Base-by-base conservation (phyloP, 2,797 vertebrate species). In the Echeneis naucrates region DNA sequence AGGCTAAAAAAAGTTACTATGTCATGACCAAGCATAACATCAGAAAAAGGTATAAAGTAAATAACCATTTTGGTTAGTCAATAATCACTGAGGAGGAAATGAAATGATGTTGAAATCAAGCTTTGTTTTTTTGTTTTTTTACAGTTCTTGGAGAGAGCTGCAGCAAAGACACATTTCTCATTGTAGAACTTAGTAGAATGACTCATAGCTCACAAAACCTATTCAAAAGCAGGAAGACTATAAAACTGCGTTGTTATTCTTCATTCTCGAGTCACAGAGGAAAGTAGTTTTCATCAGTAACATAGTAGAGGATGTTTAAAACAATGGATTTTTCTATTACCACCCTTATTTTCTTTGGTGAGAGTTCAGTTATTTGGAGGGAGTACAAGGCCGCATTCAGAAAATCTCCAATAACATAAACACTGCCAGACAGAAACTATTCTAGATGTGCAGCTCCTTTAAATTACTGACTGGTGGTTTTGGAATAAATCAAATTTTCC, bases 161-260 rank as follows among this genome's bases (percentile, higher is more conserved):
- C 52, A n/a, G 60, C 63, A 51, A 51, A 69, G 51, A 53, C 54
- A 33, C 16, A 1, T 30, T 72, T 77, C 33, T 75, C 47, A 30
- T 78, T 78, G 81, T 78, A n/a, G 67, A 57, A 30, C 23, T 13
- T 57, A 59, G 37, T 70, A 37, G 54, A 65, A 58, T 79, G 88
- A 87, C 58, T 84, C 82, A 90, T 35, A 16, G 57, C 72, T 58
- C 57, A 69, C 68, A 65, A 45, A 71, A 73, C 77, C 61, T 80
- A 44, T 80, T 82, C 63, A 80, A 45, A 77, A 88, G 89, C 89
- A 89, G 83, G 87, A 92, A 89, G 80, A 71, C 82, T 82, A 71
- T 87, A 86, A 91, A 89, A 83, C 73, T 48, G 23, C 54, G 57
- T 82, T 87, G 84, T 91, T 91, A 61, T 84, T 88, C 62, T 38